phyloP scores from a whole-genome alignment of 2,888 invertebrate species.

The Scaptomyza parva region DNA sequence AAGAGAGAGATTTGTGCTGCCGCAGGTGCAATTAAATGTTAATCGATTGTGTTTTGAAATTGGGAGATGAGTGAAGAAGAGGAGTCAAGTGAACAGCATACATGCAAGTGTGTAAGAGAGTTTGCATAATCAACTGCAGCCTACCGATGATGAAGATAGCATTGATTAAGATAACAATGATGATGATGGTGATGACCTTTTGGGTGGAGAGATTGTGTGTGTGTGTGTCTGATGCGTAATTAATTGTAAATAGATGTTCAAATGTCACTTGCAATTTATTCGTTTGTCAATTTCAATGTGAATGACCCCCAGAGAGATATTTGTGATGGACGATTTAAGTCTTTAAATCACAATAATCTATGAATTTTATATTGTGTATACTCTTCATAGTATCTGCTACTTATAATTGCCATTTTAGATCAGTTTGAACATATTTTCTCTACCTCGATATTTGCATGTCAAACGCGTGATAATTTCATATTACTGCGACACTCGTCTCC shows the following conservation, averaged over 20 bases:
- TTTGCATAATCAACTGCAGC: conserved; percentile 44
- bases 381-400: conserved; percentile 13
- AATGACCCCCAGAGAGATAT: conserved; percentile 33
- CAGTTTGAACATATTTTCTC: conserved; percentile 39
- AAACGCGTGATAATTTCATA: conserved; percentile 74
- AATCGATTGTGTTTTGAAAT: conserved; percentile 68
- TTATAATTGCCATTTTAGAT: conserved; percentile 46
- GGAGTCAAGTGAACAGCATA: conserved; percentile 19
- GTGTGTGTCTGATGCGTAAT: conserved; percentile 60
- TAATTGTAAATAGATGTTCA: conserved; percentile 76
- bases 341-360: neutral
- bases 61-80: conserved; percentile 1
- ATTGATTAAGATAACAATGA: conserved; percentile 7
- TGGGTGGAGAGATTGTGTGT: conserved; percentile 18
- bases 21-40: conserved; percentile 74
- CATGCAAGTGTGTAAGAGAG: conserved; percentile 11
- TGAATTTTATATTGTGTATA: conserved; percentile 29
- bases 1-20: conserved; percentile 38
- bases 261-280: conserved; percentile 75
- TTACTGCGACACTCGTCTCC: conserved; percentile 64
- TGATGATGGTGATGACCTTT: conserved; percentile 19
- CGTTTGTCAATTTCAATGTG: conserved; percentile 51
- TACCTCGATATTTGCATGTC: conserved; percentile 76
- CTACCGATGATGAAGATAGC: conserved; percentile 11
- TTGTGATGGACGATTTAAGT: neutral